Base-by-base conservation (phyloP, 2,113 vertebrate species). In the Choloepus hoffmanni region DNA sequence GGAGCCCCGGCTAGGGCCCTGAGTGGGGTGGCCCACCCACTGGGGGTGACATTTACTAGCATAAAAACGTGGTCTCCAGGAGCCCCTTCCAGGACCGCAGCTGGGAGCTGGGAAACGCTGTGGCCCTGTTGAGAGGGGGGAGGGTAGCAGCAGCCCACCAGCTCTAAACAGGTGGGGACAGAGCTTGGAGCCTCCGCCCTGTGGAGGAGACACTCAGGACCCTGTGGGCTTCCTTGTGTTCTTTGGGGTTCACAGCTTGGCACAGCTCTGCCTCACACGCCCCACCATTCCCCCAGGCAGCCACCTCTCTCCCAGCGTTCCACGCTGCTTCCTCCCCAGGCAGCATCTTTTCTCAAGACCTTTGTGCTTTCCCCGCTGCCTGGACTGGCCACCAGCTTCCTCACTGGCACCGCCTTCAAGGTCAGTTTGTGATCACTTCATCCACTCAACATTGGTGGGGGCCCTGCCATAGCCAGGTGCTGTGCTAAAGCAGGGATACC, bases 41-140 rank as follows among this genome's bases (percentile, higher is more conserved):
- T 11, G 16, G 74, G 60, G 68, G 23, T 76, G 93, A 87, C 96
- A 85, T 96, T 97, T 94, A 43, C 60, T 94, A 82, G 21, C 62
- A 90, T 60, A 95, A 95, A 96, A 48, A 89, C 83, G 79, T 19
- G 84, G 84, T 92, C 79, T 95, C 90, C 79, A 78, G 92, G 92
- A 89, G 65, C 21, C 33, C 16, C 45, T 82, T 91, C 30, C 53
- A 81, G 53, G 60, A 40, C 53, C 0, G 30, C 45, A 70, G 68
- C 84, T 86, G 62, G 68, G 45, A 70, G 68, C 84, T 86, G 62
- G 68, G 45, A 78, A 95, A 68, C 1, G 21, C 65, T 30, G 94
- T 89, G 36, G 5, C 87, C 92, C 73, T 74, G 93, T 76, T 94
- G 55, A 85, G 36, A 24, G 43, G 45, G 7, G 0, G 19, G 26